Evolutionary conservation across 1,140 invertebrate genomes (phyloP).

Genomic region (Trichomalopsis sarcophagae): DNA sequence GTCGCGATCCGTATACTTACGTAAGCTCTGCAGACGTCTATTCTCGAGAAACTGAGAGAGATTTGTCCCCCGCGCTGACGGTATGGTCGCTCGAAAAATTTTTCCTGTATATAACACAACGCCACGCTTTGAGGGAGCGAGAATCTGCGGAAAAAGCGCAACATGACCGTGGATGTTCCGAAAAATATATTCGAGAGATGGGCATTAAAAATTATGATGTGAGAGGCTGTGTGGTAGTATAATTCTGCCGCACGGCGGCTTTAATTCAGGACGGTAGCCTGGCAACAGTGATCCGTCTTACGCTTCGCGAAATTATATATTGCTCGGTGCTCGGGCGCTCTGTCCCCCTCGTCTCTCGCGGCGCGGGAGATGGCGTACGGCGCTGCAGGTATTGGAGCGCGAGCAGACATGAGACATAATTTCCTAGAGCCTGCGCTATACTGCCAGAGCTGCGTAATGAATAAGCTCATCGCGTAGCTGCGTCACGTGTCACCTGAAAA

Average conservation of each 20-base stretch:
- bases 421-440: constrained; percentile 49
- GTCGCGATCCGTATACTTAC: background rate
- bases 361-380: background rate
- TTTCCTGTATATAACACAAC: too few relatives aligned
- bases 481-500: constrained; percentile 64
- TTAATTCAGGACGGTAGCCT: constrained; percentile 54
- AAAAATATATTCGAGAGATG: background rate
- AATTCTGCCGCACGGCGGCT: background rate
- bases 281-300: constrained; percentile 62
- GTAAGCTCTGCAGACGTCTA: background rate
- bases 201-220: background rate
- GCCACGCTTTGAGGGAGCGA: too few relatives aligned
- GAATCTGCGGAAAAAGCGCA: background rate
- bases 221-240: background rate
- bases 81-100: background rate
- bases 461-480: constrained; percentile 61
- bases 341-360: too few relatives aligned
- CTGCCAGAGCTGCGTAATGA: constrained; percentile 59
- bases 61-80: too few relatives aligned
- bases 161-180: background rate
- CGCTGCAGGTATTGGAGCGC: constrained; percentile 57
- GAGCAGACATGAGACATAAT: constrained; percentile 62
- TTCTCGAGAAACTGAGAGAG: background rate
- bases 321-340: constrained; percentile 4
- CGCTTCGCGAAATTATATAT: constrained; percentile 58